These are phyloP conservation scores for Coptodon bakossiorum DNA, from an alignment of 2,113 vertebrate species.

Conservation along the genomic window DNA sequence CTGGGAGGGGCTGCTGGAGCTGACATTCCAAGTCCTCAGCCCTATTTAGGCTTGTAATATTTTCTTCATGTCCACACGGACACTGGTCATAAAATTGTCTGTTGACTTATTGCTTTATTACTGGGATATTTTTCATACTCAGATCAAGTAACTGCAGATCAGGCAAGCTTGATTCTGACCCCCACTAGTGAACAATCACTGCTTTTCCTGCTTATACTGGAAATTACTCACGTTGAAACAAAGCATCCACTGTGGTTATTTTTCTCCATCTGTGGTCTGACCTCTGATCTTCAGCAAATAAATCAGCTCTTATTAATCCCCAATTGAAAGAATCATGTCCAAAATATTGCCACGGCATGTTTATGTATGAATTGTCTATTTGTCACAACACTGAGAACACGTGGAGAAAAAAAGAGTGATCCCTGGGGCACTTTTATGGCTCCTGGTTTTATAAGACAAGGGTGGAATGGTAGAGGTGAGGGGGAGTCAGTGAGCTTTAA, in stretches of 20 bases:
- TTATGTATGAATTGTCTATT: constrained; percentile 4
- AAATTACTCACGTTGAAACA: not conserved
- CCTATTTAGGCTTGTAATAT: constrained; percentile 9
- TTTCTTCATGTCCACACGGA: constrained; percentile 9
- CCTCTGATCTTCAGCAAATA: not conserved
- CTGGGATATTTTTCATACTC: not conserved
- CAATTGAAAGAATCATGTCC: not conserved
- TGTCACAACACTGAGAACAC: constrained; percentile 2
- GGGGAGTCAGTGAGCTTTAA: constrained; percentile 34
- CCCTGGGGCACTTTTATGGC: constrained; percentile 36
- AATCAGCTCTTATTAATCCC: not conserved
- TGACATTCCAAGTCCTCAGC: constrained; percentile 7
- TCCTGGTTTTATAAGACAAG: constrained; percentile 49
- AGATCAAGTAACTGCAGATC: not conserved
- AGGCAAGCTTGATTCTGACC: not conserved
- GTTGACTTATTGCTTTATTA: not conserved
- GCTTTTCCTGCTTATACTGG: not conserved
- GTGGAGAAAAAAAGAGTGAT: constrained; percentile 7
- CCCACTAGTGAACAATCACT: not conserved
- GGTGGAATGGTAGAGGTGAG: constrained; percentile 7
- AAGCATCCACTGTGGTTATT: not conserved
- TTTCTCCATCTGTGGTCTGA: not conserved
- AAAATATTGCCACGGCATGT: constrained; percentile 6
- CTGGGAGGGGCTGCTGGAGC: not conserved
- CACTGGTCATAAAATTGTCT: constrained; percentile 17